phyloP scores from a whole-genome alignment of 2,888 invertebrate genomes.

The Synanthedon tipuliformis region DNA sequence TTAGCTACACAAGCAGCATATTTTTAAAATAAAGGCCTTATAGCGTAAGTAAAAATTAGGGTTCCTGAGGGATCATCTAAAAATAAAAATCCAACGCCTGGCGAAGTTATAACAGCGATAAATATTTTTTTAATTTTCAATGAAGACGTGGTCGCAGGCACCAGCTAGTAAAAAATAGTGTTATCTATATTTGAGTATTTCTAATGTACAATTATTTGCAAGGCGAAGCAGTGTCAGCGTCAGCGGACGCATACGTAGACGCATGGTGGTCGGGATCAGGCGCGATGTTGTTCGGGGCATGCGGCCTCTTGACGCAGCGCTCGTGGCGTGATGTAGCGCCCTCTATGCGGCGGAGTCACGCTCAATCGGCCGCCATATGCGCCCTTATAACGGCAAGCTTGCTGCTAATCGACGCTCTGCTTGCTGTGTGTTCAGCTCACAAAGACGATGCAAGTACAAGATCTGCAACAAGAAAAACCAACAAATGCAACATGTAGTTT shows the following conservation, averaged over 20 bases:
- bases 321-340: slow-evolving; percentile 40
- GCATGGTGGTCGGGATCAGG: slow-evolving; percentile 56
- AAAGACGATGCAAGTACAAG: slow-evolving; percentile 34
- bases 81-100: too few relatives aligned
- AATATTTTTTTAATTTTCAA: too few relatives aligned
- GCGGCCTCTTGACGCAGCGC: slow-evolving; percentile 39
- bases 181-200: too few relatives aligned
- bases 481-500: slow-evolving; percentile 9
- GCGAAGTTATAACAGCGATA: too few relatives aligned
- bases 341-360: slow-evolving; percentile 27
- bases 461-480: slow-evolving; percentile 26
- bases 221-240: slow-evolving; percentile 54
- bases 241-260: slow-evolving; percentile 55
- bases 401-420: slow-evolving; percentile 36
- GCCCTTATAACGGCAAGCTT: slow-evolving; percentile 37
- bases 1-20: too few relatives aligned
- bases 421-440: slow-evolving; percentile 43
- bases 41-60: too few relatives aligned
- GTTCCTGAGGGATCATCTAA: too few relatives aligned
- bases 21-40: too few relatives aligned
- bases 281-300: slow-evolving; percentile 36
- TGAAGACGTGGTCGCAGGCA: too few relatives aligned
- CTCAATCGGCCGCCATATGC: slow-evolving; percentile 37
- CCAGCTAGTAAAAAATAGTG: too few relatives aligned
- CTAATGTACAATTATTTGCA: slow-evolving; percentile 1